phyloP scores from a whole-genome alignment of 2,888 invertebrate genomes.

The Melikaiella ostensackeni region DNA sequence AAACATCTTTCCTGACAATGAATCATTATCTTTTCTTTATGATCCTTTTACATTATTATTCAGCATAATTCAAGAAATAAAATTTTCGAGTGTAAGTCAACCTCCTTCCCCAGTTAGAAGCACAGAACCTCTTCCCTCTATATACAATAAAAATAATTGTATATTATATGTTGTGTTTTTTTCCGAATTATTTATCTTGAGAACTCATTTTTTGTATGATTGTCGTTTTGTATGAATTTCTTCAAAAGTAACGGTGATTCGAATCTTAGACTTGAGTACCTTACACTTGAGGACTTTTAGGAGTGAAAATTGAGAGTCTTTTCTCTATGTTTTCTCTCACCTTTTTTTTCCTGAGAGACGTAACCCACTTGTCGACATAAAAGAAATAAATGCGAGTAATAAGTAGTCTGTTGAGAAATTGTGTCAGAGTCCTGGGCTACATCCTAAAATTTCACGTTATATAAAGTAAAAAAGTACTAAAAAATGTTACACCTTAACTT shows the following conservation, averaged over 20 bases:
- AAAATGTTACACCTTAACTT: no score
- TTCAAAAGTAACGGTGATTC: slow-evolving; percentile 21
- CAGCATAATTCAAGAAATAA: not conserved
- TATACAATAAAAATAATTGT: not conserved
- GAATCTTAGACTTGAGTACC: not conserved
- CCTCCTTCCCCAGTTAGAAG: not conserved
- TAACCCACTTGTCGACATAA: not conserved
- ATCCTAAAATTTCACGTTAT: no score
- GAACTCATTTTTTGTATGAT: not conserved
- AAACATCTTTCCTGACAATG: not conserved
- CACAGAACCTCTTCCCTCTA: not conserved
- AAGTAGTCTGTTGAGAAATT: not conserved
- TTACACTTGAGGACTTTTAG: not conserved
- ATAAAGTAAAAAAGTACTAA: no score
- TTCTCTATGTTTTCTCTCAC: slow-evolving; percentile 23
- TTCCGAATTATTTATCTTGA: no score
- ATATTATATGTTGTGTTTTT: no score
- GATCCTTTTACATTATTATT: not conserved
- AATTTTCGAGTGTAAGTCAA: not conserved
- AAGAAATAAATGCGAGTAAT: not conserved
- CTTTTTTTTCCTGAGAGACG: not conserved
- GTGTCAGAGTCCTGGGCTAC: not conserved
- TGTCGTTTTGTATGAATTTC: slow-evolving; percentile 8
- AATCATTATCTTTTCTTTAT: not conserved
- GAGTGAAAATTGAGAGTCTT: slow-evolving; percentile 15